Evolutionary conservation across 1,140 invertebrate genomes (phyloP), one percentile per base, ranked within the genome.

Genomic region (Stegodyphus dumicola): DNA sequence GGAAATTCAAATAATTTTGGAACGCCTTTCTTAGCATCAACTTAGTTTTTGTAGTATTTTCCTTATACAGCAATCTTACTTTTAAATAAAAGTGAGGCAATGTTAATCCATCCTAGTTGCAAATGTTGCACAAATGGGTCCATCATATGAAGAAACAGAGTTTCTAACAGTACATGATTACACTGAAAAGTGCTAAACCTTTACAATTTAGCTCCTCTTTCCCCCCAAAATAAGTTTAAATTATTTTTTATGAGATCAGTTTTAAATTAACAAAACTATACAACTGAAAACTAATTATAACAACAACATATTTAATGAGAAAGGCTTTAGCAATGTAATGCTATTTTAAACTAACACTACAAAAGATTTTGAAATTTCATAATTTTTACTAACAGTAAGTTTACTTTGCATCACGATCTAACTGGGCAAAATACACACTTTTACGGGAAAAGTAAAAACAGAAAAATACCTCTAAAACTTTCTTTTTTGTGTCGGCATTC

Each of bases 401-500:
- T 60, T 33, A 1, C 1, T 33, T 33, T 33, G 33, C 33, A 33
- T 33, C 3, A 33, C 33, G 3, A 33, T 33, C 33, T 33, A 33
- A 33, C 4, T 60, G 9, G 15, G 5, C 9, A 15, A 60, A 11
- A 60, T 60, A 11, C 15, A 60, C 56, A 60, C 9, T 60, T 9
- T 15, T 60, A 15, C 5, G 56, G 15, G 56, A 60, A 60, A 60
- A 7, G 13, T 7, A 60, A 13, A 60, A 60, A 60, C 56, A 60
- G n/a, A n/a, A n/a, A 88, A 86, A 86, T 88, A 92, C 91, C 89
- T 99, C 97, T 48, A 99, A 91, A 18, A 99, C 97, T 89, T 96
- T 94, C 88, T 95, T 94, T 91, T 99, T 98, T 48, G 96, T 94
- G 89, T 98, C 97, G 81, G 93, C 94, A 92, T 99, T 99, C 5